Base-by-base conservation (phyloP, 1,140 invertebrate genomes). In the Gryllus bimaculatus region DNA sequence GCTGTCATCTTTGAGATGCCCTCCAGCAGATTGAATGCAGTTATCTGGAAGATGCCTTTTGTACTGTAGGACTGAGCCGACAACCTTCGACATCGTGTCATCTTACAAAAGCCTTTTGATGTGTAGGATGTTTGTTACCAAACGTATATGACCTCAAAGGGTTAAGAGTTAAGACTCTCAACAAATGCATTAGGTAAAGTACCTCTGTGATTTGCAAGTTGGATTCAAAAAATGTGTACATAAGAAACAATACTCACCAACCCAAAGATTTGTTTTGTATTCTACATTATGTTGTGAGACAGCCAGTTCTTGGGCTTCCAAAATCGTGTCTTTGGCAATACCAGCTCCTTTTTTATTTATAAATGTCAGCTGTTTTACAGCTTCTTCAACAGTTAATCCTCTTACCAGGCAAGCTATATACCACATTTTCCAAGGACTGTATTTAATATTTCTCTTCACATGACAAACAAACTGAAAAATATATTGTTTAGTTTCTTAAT, bases 201-300 rank as follows among this genome's bases (percentile, higher is more conserved):
- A 39, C 5, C 26, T 39, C 26, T 39, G 26, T 5, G 26, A 39
- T 39, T 39, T 2, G 26, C 26, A 39, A 5, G 26, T 39, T 66
- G 54, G 7, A 1, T 66, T 10, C 54, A 66, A 18, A 66, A 66
- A 10, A 13, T 3, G 7, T 13, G 54, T 66, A 66, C 7, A 3
- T 3, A 66, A 66, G 1, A 3, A 48, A 6, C 15, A 39, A 49
- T 83, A 92, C 92, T 91, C 87, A 97, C 96, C 93, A 88, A 99
- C 92, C 97, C 97, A 99, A 75, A 99, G 88, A 88, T 98, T 98
- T 84, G 93, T 97, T 84, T 91, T 93, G 86, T 92, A 99, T 87
- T 99, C 97, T 48, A 99, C 95, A 90, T 98, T 94, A 84, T 98
- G 96, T 47, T 94, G 85, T 82, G 91, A 90, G 5, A 98, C 91